phyloP scores from a whole-genome alignment of 2,113 vertebrate species.

The Sus scrofa region DNA sequence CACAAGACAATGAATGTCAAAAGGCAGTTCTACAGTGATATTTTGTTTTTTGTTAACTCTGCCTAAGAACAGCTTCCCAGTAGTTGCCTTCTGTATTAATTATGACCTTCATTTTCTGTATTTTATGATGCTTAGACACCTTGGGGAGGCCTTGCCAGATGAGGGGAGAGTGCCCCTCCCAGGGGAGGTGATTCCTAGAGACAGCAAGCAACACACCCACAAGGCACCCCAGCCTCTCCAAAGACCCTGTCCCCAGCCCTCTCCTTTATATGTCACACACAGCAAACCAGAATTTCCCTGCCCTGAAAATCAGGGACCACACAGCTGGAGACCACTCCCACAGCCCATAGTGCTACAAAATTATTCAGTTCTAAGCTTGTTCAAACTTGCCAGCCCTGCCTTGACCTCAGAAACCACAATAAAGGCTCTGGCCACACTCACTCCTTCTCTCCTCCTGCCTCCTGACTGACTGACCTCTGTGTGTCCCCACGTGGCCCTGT shows the following conservation, averaged over 20 bases:
- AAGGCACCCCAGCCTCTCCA: neutral
- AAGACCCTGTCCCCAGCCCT: neutral
- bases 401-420: neutral
- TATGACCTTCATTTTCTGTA: neutral
- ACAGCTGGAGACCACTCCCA: neutral
- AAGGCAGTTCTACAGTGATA: neutral
- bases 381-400: neutral
- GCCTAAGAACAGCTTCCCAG: neutral
- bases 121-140: neutral
- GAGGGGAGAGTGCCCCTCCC: neutral
- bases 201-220: neutral
- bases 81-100: neutral
- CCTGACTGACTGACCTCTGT: neutral
- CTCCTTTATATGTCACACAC: neutral
- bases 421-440: neutral
- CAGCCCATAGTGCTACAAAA: neutral
- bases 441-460: neutral
- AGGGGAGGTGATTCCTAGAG: neutral
- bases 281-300: neutral
- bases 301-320: neutral
- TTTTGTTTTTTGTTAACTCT: conserved; percentile 31
- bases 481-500: neutral
- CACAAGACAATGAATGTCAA: neutral
- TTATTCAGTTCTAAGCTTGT: neutral
- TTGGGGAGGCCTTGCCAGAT: neutral